Evolutionary conservation across 2,113 vertebrate species (phyloP).

Genomic region (Fukomys damarensis): DNA sequence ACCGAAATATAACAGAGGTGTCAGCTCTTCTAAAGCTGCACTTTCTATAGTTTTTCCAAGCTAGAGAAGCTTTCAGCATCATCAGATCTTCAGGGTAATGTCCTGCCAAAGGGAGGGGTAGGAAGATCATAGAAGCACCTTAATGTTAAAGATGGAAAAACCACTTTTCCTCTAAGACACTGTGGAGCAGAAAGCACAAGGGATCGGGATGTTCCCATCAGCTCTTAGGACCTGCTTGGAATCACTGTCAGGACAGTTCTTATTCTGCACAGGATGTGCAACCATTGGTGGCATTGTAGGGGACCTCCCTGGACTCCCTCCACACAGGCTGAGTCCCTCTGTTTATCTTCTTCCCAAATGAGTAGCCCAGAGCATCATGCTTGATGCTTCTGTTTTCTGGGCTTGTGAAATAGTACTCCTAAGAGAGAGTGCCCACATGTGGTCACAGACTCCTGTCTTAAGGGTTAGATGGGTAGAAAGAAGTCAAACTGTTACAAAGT

Average conservation of each 20-base stretch:
- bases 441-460: not conserved
- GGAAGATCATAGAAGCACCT: not conserved
- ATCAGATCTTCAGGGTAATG: not conserved
- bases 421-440: not conserved
- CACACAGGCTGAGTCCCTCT: fast-evolving
- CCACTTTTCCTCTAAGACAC: not conserved
- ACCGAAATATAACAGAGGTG: slow-evolving; percentile 69
- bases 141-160: not conserved
- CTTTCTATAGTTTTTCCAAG: slow-evolving; percentile 52
- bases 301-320: not conserved
- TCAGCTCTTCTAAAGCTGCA: slow-evolving; percentile 56
- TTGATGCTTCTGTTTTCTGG: slow-evolving; percentile 45
- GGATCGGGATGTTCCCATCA: not conserved
- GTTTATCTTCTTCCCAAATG: not conserved
- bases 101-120: not conserved
- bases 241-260: not conserved
- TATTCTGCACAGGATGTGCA: not conserved
- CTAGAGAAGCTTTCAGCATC: slow-evolving; percentile 41
- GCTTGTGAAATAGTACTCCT: not conserved
- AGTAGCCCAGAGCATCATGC: not conserved
- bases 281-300: not conserved
- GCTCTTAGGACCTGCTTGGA: not conserved
- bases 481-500: not conserved
- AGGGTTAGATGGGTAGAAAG: not conserved
- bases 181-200: not conserved